Evolutionary conservation across 2,113 vertebrate species (phyloP), one percentile per base, ranked within the genome.

Genomic region (Cyphomyrus discorhynchus): DNA sequence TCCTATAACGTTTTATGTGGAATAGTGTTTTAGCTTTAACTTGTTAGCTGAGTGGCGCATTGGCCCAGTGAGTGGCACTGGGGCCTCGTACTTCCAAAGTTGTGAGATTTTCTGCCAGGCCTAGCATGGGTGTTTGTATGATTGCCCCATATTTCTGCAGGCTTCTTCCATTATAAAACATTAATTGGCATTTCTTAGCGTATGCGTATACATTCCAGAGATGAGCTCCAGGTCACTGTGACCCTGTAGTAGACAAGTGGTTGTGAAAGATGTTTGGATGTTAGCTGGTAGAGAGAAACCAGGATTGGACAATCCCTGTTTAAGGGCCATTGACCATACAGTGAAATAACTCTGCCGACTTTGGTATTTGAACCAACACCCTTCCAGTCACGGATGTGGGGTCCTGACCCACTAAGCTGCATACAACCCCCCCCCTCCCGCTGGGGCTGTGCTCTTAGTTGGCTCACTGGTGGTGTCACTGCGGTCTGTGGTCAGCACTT

Each of bases 361-460:
- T 24, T 66, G n/a, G n/a, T n/a, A 66, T 66, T 31, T 66, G 62
- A 66, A 27, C 62, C 62, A n/a, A 31, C 62, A 66, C 62, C 62
- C 62, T 66, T 27, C 62, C n/a, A 10, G n/a, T 66, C n/a, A 27
- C 9, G 3, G 62, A 10, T n/a, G 3, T 1, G n/a, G n/a, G 8
- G 62, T 66, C 62, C 9, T 66, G 3, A 27, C 62, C 62, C 62
- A 19, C 17, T 19, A 5, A 62, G 24, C 8, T 10, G n/a, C 9
- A 10, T 1, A 3, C 24, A 3, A 0, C 21, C 4, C 53, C 1
- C 53, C 21, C 2, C 56, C 21, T 0, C 56, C 56, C 0, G 52
- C 3, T 21, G 19, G 53, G 53, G 53, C 53, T 56, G 53, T 56
- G 19, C 4, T 56, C 5, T 56, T 56, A 56, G 17, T 21, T 5